phyloP scores from a whole-genome alignment of 2,888 invertebrate species.

The Polymixis flavicincta region DNA sequence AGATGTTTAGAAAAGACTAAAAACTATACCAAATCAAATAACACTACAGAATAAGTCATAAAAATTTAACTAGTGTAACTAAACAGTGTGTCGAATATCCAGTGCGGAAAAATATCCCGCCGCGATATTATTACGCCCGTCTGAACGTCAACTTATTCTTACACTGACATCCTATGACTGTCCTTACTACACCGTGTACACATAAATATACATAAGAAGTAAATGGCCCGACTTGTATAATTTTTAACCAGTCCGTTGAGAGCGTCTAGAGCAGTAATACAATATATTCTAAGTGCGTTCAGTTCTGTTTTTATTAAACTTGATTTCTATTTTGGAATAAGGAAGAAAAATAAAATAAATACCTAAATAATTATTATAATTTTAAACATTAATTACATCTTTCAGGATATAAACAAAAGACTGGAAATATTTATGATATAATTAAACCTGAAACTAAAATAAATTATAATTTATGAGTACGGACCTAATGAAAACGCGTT shows the following conservation, averaged over 20 bases:
- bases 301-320: neutral
- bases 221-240: neutral
- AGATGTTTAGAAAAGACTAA: too few relatives aligned
- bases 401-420: neutral
- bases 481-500: too few relatives aligned
- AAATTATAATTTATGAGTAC: too few relatives aligned
- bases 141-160: neutral
- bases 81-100: too few relatives aligned
- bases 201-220: neutral
- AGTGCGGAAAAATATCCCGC: too few relatives aligned
- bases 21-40: too few relatives aligned
- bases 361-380: neutral
- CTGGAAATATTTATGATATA: neutral
- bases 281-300: neutral
- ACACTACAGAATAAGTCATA: too few relatives aligned
- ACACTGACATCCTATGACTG: neutral
- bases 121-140: too few relatives aligned
- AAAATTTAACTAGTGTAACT: too few relatives aligned
- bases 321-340: neutral
- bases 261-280: neutral
- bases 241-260: neutral
- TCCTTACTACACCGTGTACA: neutral
- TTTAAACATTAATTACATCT: neutral
- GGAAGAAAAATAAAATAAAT: neutral
- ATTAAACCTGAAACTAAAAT: neutral